Evolutionary conservation across 1,140 invertebrate species (phyloP), one percentile per base, ranked within the genome.

Genomic region (Cydia fagiglandana): DNA sequence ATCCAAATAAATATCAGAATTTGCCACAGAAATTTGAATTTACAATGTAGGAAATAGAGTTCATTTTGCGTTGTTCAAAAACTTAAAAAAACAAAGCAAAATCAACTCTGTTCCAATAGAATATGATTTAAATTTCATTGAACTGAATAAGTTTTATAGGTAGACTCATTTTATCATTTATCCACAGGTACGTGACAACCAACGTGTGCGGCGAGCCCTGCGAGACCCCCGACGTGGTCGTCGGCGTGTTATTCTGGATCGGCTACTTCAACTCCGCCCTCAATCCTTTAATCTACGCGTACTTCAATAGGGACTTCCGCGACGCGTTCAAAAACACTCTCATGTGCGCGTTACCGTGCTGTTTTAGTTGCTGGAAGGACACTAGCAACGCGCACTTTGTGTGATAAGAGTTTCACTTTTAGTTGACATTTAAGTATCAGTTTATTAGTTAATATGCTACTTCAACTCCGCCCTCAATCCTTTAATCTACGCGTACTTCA

Each of bases 401-500:
- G 74, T 53, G 50, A 53, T 53, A 53, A 53, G 0, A 30, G 0
- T n/a, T 50, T 13, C n/a, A 13, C 1, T 50, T 50, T 50, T 15
- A 15, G 47, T 50, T 50, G 9, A 50, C 2, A 50, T 41, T 41
- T 50, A 50, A 50, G 15, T 50, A 15, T 50, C 13, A 41, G 24
- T 24, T 24, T 24, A 24, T 24, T 24, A 24, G 24, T 24, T 24
- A 24, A 1, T 24, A 24, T 2, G 96, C 47, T 97, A 97, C 93
- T 97, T 98, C 94, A 99, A 99, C 93, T 99, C 98, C 15, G 98
- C 97, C 34, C 94, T 99, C 30, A 99, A 99, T 93, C 98, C 98
- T 0, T 94, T 99, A 76, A 99, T 99, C 84, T 99, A 99, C 93
- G 98, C 98, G 78, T 99, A 99, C 93, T 99, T 99, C 94, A 99